phyloP scores from a whole-genome alignment of 2,113 vertebrate species.

The Chloroceryle aenea region DNA sequence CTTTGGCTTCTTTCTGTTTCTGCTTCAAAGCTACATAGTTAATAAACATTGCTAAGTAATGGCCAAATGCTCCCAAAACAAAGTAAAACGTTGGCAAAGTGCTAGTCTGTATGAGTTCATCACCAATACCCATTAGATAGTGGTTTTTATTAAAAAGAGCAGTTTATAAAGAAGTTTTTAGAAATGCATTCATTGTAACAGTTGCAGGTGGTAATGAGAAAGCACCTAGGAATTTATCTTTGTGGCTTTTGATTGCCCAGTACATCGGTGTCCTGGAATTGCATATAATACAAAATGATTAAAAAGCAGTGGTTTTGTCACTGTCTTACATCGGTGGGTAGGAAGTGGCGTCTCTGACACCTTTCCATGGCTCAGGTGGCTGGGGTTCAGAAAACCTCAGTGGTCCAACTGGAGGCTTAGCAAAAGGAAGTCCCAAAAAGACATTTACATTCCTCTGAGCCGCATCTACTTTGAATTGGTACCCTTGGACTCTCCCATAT shows the following conservation, averaged over 20 bases:
- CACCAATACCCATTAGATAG: no score
- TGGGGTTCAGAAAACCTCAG: conserved; percentile 81
- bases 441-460: conserved; percentile 70
- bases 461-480: conserved; percentile 69
- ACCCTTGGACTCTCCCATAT: conserved; percentile 77
- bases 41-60: background rate
- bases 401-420: conserved; percentile 81
- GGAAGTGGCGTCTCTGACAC: conserved; percentile 77
- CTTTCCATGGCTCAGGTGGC: conserved; percentile 76
- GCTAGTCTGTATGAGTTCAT: background rate
- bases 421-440: conserved; percentile 84
- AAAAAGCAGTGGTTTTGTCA: background rate
- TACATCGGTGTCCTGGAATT: background rate
- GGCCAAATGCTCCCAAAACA: background rate
- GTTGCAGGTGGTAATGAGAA: background rate
- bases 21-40: background rate
- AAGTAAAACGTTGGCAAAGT: background rate
- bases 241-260: background rate
- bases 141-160: background rate
- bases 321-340: conserved; percentile 80
- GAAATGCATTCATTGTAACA: background rate
- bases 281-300: background rate
- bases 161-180: background rate
- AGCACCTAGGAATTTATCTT: background rate
- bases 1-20: background rate